Percentiles rank a stretch among this genome's conserved stretches.
Evolutionary conservation across 2,888 invertebrate species (phyloP).

Genomic region (Galerucella pusilla): DNA sequence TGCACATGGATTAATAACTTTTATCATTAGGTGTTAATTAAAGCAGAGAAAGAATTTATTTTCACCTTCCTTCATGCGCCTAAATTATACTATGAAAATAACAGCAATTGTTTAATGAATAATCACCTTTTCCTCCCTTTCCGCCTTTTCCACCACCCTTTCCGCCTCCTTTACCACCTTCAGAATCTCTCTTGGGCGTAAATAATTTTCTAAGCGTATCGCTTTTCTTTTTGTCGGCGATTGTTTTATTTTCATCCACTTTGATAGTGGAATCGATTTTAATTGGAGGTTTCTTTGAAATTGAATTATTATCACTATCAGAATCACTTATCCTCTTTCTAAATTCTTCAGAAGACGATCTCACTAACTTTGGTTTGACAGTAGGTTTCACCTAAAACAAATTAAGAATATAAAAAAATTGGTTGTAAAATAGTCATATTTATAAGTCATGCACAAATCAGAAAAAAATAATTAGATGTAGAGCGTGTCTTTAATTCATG

Average conservation of each 20-base stretch:
- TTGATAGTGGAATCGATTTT: conserved; percentile 57
- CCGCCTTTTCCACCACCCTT: conserved; percentile 78
- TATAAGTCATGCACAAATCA: too few species aligned
- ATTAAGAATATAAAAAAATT: too few species aligned
- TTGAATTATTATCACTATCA: conserved; percentile 49
- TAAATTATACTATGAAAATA: not conserved
- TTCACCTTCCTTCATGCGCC: not conserved
- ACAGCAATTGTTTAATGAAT: not conserved
- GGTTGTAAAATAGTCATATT: too few species aligned
- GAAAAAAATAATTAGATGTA: too few species aligned
- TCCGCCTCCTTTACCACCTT: conserved; percentile 76
- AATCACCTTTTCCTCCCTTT: conserved; percentile 61
- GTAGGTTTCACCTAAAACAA: conserved; percentile 18
- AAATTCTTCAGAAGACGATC: conserved; percentile 41
- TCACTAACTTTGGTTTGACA: conserved; percentile 42
- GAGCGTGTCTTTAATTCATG: too few species aligned
- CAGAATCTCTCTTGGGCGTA: conserved; percentile 69
- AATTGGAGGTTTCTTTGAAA: conserved; percentile 42
- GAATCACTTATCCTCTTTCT: conserved; percentile 50
- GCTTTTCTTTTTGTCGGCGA: conserved; percentile 78
- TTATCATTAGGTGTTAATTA: too few species aligned
- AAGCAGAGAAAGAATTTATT: too few species aligned
- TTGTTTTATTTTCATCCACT: conserved; percentile 66
- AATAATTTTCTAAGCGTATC: conserved; percentile 76
- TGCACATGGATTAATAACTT: too few species aligned